These are phyloP conservation scores for Salpingus planirostris DNA, from an alignment of 2,888 invertebrate genomes.

Conservation along the genomic window DNA sequence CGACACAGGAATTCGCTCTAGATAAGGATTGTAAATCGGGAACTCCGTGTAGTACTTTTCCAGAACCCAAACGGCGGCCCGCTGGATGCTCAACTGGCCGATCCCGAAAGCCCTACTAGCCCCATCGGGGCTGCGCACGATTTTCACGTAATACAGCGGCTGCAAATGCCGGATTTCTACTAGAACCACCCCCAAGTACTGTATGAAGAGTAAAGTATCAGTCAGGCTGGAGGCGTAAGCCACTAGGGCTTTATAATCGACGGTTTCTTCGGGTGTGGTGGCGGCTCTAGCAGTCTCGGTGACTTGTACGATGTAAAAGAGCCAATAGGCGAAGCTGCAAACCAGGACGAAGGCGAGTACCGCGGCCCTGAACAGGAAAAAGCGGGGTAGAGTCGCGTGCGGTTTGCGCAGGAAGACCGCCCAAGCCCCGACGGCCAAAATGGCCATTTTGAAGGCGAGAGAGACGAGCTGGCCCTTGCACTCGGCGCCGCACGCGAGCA, in stretches of 20 bases:
- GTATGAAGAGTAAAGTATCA: slow-evolving; percentile 89
- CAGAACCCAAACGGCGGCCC: slow-evolving; percentile 90
- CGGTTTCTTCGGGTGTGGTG: slow-evolving; percentile 68
- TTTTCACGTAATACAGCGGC: slow-evolving; percentile 79
- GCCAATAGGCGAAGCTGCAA: slow-evolving; percentile 94
- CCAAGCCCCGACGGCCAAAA: slow-evolving; percentile 86
- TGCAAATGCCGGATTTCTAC: slow-evolving; percentile 90
- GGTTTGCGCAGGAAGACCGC: slow-evolving; percentile 81
- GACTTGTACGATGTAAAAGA: slow-evolving; percentile 92
- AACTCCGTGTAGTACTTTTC: slow-evolving; percentile 96
- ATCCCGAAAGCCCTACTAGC: slow-evolving; percentile 81
- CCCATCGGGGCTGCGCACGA: slow-evolving; percentile 94
- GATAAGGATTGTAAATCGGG: slow-evolving; percentile 91
- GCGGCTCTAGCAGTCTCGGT: slow-evolving; percentile 73
- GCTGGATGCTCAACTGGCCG: slow-evolving; percentile 85
- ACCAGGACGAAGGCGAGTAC: slow-evolving; percentile 83
- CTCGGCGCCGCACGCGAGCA: slow-evolving; percentile 82
- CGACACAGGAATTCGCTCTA: slow-evolving; percentile 82
- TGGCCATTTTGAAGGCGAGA: slow-evolving; percentile 81
- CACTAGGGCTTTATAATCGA: slow-evolving; percentile 81
- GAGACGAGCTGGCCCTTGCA: slow-evolving; percentile 91
- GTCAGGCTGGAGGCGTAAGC: slow-evolving; percentile 88
- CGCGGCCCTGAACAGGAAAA: slow-evolving; percentile 83
- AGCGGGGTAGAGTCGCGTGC: slow-evolving; percentile 81
- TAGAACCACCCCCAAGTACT: slow-evolving; percentile 86